Percentiles rank a stretch among this genome's conserved stretches.
These are phyloP conservation scores for Octodonta nipae DNA, from an alignment of 2,888 invertebrate genomes.

Conservation along the genomic window DNA sequence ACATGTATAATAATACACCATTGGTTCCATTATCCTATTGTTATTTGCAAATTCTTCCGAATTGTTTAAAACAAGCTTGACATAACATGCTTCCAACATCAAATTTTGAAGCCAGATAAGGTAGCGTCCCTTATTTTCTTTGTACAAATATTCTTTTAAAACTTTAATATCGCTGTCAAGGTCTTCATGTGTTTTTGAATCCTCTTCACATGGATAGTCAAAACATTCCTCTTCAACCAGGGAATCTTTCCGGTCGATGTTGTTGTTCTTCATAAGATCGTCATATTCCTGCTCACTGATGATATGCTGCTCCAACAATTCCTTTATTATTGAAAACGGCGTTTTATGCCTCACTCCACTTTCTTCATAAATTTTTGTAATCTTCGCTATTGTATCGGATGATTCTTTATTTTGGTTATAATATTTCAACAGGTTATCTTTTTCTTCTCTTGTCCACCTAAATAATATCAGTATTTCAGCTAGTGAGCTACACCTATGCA, in stretches of 20 bases:
- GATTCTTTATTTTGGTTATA: constrained; percentile 48
- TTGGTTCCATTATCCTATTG: constrained; percentile 45
- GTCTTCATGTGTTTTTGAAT: constrained; percentile 2
- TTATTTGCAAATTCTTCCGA: constrained; percentile 21
- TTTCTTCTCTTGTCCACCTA: constrained; percentile 54
- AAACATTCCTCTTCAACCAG: constrained; percentile 4
- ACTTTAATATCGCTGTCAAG: constrained; percentile 29
- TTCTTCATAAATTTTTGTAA: constrained; percentile 47
- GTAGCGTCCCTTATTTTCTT: constrained; percentile 45
- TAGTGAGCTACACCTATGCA: constrained; percentile 11
- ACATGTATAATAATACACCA: constrained; percentile 55
- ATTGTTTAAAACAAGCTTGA: constrained; percentile 47
- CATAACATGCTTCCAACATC: constrained; percentile 56
- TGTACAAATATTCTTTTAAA: constrained; percentile 45
- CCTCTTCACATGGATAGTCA: constrained; percentile 6
- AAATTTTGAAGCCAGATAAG: constrained; percentile 56
- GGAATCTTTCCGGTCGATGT: constrained; percentile 6
- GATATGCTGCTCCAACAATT: constrained; percentile 40
- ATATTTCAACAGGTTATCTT: constrained; percentile 51
- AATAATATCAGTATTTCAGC: constrained; percentile 22
- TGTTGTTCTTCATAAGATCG: constrained; percentile 25
- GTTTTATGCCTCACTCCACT: constrained; percentile 45
- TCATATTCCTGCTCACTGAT: constrained; percentile 48
- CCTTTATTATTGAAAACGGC: constrained; percentile 47
- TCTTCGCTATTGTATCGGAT: constrained; percentile 47